Evolutionary conservation across 2,797 vertebrate genomes (phyloP).

Genomic region (Labroides dimidiatus): DNA sequence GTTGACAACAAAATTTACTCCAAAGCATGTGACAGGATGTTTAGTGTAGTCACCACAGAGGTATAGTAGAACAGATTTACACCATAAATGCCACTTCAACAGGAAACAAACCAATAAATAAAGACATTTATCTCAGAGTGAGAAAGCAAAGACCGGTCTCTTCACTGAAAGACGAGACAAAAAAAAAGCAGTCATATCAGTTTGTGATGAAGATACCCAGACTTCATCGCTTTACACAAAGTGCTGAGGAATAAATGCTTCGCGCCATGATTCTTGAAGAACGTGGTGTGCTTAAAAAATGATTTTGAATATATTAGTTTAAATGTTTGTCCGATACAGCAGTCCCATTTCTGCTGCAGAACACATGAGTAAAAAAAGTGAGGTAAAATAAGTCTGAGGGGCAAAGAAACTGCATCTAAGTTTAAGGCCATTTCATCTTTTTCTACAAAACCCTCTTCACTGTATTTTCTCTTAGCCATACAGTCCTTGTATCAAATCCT

Average conservation of each 20-base stretch:
- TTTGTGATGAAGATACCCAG: conserved; percentile 27
- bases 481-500: conserved; percentile 17
- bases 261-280: conserved; percentile 17
- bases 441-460: conserved; percentile 27
- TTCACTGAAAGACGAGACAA: conserved; percentile 32
- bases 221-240: conserved; percentile 32
- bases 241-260: conserved; percentile 14
- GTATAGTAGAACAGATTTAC: conserved; percentile 51
- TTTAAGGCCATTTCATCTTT: conserved; percentile 69
- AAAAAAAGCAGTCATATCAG: conserved; percentile 54
- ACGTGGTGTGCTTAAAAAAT: conserved; percentile 36
- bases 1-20: conserved; percentile 55
- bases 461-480: conserved; percentile 19
- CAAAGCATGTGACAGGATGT: conserved; percentile 50
- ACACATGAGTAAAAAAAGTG: conserved; percentile 18
- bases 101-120: conserved; percentile 69
- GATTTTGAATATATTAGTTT: conserved; percentile 29
- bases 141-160: conserved; percentile 25
- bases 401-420: conserved; percentile 37
- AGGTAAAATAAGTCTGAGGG: conserved; percentile 37
- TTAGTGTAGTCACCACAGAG: conserved; percentile 52
- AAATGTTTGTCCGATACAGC: conserved; percentile 30
- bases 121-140: conserved; percentile 47
- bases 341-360: conserved; percentile 28
- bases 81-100: conserved; percentile 48